Evolutionary conservation across 64 coral and sea anemone species (phyloP), one percentile per base, ranked within the genome.

Genomic region (Actinia equina): DNA sequence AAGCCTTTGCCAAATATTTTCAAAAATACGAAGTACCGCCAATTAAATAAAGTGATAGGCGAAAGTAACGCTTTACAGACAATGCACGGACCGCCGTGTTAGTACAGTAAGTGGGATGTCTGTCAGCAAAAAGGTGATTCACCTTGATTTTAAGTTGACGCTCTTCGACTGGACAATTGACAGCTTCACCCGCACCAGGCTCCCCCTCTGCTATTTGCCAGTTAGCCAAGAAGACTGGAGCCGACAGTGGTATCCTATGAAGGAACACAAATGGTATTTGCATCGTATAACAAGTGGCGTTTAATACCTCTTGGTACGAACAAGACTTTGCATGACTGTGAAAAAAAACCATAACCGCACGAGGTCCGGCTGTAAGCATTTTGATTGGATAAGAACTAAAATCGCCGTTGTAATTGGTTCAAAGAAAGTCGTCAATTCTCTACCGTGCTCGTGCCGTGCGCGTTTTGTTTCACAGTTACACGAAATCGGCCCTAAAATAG

Each of bases 111-210:
- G 12, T 54, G 52, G 6, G 12, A 54, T 12, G 52, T 54, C 15
- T 14, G 6, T 57, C 55, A 13, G 0, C 13, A 57, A 2, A n/a
- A 57, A 57, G 55, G 55, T 71, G 44, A 79, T 88, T 90, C 44
- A 98, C 96, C 90, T 92, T 92, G 12, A 93, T 80, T 60, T 90
- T 89, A 25, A 95, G 88, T 74, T 91, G 89, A 26, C 90, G 91
- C 86, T 98, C 96, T 43, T 93, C 90, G 17, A 98, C 96, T 41
- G 96, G 88, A 23, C 96, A 98, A 23, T 49, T 92, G 42, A 95
- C 92, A 59, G 71, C 89, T 25, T 83, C 88, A 85, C 85, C 91
- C 23, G 88, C 83, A 20, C 83, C 91, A 71, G 89, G 61, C 81
- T 89, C 91, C 77, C 91, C 91, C 44, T 90, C 94, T 53, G 85